Percentiles rank a stretch among this genome's conserved stretches.
phyloP scores from a whole-genome alignment of 2,113 vertebrate species.

The Penelope pileata region DNA sequence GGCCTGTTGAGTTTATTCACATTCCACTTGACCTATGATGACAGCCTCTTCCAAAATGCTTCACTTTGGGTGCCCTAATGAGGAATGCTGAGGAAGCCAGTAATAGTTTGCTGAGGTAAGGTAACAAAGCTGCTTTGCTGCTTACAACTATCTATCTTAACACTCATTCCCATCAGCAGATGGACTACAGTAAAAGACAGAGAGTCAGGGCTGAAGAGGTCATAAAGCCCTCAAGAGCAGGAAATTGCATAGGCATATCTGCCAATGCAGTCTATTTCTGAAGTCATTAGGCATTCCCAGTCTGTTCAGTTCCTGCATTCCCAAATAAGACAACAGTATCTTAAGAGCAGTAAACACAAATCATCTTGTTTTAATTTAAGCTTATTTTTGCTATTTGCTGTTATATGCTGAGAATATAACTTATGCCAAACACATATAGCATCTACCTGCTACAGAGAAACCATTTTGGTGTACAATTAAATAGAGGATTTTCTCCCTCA shows the following conservation, averaged over 20 bases:
- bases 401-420: not conserved
- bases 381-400: conserved; percentile 8
- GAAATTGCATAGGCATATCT: conserved; percentile 50
- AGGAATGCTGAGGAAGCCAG: not conserved
- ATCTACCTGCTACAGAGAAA: conserved; percentile 31
- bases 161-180: conserved; percentile 38
- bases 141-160: not conserved
- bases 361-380: conserved; percentile 29
- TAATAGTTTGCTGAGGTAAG: not conserved
- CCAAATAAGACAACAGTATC: not conserved
- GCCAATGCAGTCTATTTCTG: not conserved
- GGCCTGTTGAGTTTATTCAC: not conserved
- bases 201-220: not conserved
- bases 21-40: not conserved
- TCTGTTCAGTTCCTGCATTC: conserved; percentile 3
- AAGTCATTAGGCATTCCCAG: conserved; percentile 20
- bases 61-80: conserved; percentile 23
- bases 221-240: conserved; percentile 59
- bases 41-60: not conserved
- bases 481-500: not conserved
- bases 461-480: not conserved
- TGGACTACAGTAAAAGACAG: conserved; percentile 35
- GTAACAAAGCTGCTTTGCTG: not conserved
- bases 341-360: conserved; percentile 2
- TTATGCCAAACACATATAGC: not conserved